Percentiles rank a stretch among this genome's conserved stretches.
Evolutionary conservation across 2,797 vertebrate species (phyloP).

Genomic region (Crypturellus tataupa): DNA sequence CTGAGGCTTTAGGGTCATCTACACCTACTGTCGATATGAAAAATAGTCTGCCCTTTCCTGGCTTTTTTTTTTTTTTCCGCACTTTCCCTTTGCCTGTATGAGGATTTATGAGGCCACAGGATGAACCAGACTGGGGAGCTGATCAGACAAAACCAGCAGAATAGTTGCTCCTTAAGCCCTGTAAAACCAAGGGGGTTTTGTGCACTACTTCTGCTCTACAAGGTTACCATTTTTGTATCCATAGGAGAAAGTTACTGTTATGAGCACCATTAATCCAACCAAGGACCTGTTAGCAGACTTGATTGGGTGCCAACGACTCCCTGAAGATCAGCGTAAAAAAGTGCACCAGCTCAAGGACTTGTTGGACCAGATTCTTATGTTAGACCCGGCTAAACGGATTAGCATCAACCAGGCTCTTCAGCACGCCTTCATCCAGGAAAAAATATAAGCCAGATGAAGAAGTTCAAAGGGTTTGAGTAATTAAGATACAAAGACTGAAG

Average conservation of each 20-base stretch:
- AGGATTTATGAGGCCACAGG: fast-evolving
- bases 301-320: conserved; percentile 96
- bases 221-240: conserved; percentile 75
- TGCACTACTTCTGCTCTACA: conserved; percentile 1
- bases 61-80: fast-evolving
- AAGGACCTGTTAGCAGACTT: conserved; percentile 98
- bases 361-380: conserved; percentile 97
- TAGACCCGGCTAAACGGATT: conserved; percentile 98
- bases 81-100: neutral
- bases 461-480: conserved; percentile 87
- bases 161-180: neutral
- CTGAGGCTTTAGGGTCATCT: fast-evolving
- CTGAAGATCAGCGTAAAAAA: conserved; percentile 99
- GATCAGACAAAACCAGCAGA: neutral
- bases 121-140: neutral
- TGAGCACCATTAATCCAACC: conserved; percentile 99
- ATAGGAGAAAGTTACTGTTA: conserved; percentile 98
- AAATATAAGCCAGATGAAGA: conserved; percentile 91
- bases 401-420: conserved; percentile 99
- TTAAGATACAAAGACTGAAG: conserved; percentile 88
- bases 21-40: neutral
- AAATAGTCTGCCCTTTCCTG: neutral
- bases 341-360: conserved; percentile 99
- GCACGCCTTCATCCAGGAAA: conserved; percentile 99
- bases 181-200: neutral